Percentiles rank a stretch among this genome's conserved stretches.
These are phyloP conservation scores for Bergia sp. DNA, from an alignment of 92 coral and sea anemone species.

Conservation along the genomic window DNA sequence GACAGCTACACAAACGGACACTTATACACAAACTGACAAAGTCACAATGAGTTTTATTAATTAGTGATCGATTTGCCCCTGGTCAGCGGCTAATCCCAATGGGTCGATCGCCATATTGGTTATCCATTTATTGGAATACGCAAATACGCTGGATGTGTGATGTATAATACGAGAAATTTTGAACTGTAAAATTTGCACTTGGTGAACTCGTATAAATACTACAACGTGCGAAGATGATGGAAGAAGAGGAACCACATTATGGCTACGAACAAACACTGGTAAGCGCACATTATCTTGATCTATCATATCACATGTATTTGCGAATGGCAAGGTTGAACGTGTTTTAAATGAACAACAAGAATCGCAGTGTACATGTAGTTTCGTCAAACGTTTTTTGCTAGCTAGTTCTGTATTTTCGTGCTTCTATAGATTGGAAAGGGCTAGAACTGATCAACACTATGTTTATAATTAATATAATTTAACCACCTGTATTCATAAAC, in stretches of 20 bases:
- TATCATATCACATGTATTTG: too few relatives aligned
- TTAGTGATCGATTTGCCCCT: too few relatives aligned
- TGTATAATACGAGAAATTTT: background rate
- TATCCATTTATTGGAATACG: too few relatives aligned
- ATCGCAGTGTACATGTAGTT: background rate
- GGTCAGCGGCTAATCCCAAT: constrained; percentile 25
- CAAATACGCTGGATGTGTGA: background rate
- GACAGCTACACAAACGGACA: too few relatives aligned
- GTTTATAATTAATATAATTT: constrained; percentile 5
- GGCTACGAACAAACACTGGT: constrained; percentile 95
- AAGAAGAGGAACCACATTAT: constrained; percentile 77
- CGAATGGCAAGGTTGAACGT: background rate
- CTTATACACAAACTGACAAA: too few relatives aligned
- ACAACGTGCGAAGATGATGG: constrained; percentile 57
- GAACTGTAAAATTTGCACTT: background rate
- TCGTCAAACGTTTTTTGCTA: background rate
- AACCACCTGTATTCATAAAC: constrained; percentile 28
- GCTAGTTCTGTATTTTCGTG: background rate
- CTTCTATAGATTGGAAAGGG: background rate
- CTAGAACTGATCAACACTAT: background rate
- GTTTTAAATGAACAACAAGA: background rate
- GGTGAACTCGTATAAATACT: background rate
- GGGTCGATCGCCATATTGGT: background rate
- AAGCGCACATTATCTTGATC: constrained; percentile 27
- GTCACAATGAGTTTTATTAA: too few relatives aligned